A percentile compares a stretch with the other conserved stretches of the same genome.
Evolutionary conservation across 2,888 invertebrate genomes (phyloP).

Genomic region (Drosophila paranaensis): DNA sequence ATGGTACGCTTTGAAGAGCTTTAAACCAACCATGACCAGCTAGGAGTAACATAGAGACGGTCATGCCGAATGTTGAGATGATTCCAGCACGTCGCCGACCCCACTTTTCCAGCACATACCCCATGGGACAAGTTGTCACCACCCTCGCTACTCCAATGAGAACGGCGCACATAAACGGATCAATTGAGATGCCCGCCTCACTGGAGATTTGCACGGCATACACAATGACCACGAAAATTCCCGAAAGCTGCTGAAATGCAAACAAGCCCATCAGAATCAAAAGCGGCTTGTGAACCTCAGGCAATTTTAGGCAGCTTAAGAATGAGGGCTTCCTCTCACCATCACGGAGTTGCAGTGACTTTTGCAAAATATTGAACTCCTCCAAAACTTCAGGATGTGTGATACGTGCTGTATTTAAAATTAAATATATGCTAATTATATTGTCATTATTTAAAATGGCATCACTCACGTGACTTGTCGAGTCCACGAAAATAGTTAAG

Average conservation of each 20-base stretch:
- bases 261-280: constrained; percentile 87
- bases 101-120: constrained; percentile 87
- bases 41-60: constrained; percentile 87
- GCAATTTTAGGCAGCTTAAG: constrained; percentile 66
- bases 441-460: background rate
- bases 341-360: constrained; percentile 68
- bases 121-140: constrained; percentile 87
- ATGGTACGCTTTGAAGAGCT: constrained; percentile 66
- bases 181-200: constrained; percentile 87
- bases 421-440: background rate
- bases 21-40: constrained; percentile 85
- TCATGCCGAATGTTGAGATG: constrained; percentile 88
- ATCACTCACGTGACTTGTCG: constrained; percentile 72
- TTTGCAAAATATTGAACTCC: constrained; percentile 78
- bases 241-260: constrained; percentile 89
- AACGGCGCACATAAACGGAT: constrained; percentile 89
- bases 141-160: constrained; percentile 88
- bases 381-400: constrained; percentile 77
- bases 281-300: constrained; percentile 84
- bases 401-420: constrained; percentile 63
- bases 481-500: constrained; percentile 88
- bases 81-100: constrained; percentile 88
- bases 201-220: constrained; percentile 89
- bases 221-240: constrained; percentile 90
- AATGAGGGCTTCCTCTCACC: constrained; percentile 76